These are phyloP conservation scores for Sceloporus undulatus DNA, from an alignment of 2,113 vertebrate species.

Conservation along the genomic window DNA sequence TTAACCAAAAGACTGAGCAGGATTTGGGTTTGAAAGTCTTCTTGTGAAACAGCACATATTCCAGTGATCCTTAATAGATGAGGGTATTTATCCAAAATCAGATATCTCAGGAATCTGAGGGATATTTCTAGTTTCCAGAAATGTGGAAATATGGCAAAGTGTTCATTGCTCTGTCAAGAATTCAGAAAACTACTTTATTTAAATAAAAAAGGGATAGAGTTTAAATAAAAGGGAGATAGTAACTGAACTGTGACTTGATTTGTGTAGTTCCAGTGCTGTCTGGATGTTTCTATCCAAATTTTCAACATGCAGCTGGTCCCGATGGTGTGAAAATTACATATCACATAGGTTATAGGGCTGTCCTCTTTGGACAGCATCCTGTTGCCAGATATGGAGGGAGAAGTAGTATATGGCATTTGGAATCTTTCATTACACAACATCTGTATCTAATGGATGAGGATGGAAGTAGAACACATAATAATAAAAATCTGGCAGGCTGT, in stretches of 20 bases:
- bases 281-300: neutral
- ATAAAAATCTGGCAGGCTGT: too few species aligned
- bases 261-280: neutral
- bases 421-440: too few species aligned
- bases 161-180: neutral
- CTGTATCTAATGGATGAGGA: too few species aligned
- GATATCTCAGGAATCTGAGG: neutral
- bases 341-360: neutral
- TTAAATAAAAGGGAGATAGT: neutral
- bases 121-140: neutral
- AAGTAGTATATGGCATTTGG: too few species aligned
- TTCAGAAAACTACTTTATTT: neutral
- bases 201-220: neutral
- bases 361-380: neutral
- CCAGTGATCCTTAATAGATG: neutral
- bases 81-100: neutral
- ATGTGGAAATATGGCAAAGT: neutral
- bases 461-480: too few species aligned
- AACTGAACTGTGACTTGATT: neutral
- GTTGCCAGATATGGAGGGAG: too few species aligned
- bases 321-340: neutral
- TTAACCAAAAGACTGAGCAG: conserved; percentile 6
- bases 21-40: conserved; percentile 21
- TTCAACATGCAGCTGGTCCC: neutral
- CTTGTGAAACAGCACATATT: neutral